A percentile compares a stretch with the other conserved stretches of the same genome.
phyloP scores from a whole-genome alignment of 1,140 invertebrate genomes.

The Lucilia sericata region DNA sequence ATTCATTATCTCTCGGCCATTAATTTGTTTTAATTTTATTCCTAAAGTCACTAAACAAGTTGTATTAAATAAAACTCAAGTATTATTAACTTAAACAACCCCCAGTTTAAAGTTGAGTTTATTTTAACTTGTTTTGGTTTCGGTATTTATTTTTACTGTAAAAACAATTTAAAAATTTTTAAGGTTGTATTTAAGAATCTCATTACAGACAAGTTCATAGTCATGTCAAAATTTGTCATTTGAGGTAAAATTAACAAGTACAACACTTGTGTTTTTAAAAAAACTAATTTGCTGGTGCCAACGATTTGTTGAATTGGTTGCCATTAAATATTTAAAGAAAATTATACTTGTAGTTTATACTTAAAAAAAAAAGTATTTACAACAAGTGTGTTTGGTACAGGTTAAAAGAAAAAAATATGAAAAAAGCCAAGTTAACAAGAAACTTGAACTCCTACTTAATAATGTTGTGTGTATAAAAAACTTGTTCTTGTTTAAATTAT shows the following conservation, averaged over 20 bases:
- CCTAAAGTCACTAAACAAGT: background rate
- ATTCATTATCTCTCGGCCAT: no score
- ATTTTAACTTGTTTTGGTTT: background rate
- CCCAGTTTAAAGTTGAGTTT: background rate
- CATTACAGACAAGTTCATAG: slow-evolving; percentile 25
- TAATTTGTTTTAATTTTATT: no score
- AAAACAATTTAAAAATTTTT: background rate
- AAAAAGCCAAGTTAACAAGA: background rate
- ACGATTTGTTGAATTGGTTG: background rate
- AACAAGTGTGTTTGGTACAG: background rate
- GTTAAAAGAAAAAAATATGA: background rate
- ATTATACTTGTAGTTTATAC: background rate
- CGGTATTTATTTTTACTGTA: background rate
- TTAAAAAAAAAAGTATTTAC: background rate
- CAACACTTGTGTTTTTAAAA: background rate
- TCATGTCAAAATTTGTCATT: slow-evolving; percentile 41
- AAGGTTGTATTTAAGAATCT: background rate
- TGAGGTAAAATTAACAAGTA: background rate
- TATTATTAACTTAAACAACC: background rate
- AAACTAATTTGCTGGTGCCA: background rate
- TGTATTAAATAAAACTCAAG: background rate
- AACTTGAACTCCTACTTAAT: slow-evolving; percentile 37
- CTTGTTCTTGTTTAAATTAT: slow-evolving; percentile 30
- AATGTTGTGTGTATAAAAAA: background rate
- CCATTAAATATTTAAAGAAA: background rate